Evolutionary conservation across 2,113 vertebrate genomes (phyloP), one percentile per base, ranked within the genome.

Genomic region (Furnarius figulus): DNA sequence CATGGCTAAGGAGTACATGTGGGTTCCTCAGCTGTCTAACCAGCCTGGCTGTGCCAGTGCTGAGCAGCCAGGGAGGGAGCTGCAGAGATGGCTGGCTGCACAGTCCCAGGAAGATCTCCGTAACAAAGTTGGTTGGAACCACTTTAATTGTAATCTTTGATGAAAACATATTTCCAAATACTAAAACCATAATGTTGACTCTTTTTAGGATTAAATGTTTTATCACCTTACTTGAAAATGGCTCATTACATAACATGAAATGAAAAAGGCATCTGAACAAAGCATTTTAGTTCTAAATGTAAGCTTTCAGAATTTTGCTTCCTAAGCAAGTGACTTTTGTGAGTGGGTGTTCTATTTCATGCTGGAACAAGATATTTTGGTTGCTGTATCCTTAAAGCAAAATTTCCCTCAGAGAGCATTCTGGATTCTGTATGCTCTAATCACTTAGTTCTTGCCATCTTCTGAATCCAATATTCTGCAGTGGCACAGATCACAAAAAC

Each of bases 251-350:
- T 93, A 95, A 93, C 12, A 75, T 11, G 39, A 85, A 85, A 75
- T 68, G 20, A 77, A 70, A 88, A 83, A 80, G 39, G 22, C 47
- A 86, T 50, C n/a, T 37, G 68, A 88, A 96, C 76, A 95, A 88
- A 80, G 83, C 11, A 25, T 74, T 92, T 78, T 24, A 66, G 70
- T 77, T 86, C 67, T 72, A 89, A 88, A 93, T 61, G 44, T 15
- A 81, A 88, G 30, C 61, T 96, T 86, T 90, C 76, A 68, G 65
- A 92, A 75, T 78, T 95, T 49, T 94, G 92, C 93, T 93, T 81
- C 75, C 90, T 73, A 94, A 95, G 88, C 85, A 93, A 53, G 11
- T 71, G 75, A 87, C 70, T 95, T 50, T 21, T 61, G 20, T 67
- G 80, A 89, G 94, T 93, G 76, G 91, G 94, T 75, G 79, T 65